Evolutionary conservation across 2,888 invertebrate species (phyloP), one percentile per base, ranked within the genome.

Genomic region (Philereme vetulata): DNA sequence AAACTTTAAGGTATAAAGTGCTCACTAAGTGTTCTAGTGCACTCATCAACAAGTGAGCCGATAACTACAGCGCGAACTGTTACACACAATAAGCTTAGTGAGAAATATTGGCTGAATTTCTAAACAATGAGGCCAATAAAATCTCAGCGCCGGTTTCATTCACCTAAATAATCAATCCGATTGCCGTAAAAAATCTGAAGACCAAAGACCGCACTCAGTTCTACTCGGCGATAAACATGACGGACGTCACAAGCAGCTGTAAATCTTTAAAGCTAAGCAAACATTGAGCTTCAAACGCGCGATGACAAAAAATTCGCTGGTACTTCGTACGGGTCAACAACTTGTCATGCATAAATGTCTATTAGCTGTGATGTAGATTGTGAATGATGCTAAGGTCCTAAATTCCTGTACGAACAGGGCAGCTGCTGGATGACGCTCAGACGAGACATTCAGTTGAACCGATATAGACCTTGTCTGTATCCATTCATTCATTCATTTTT

Each of bases 251-350:
- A n/a, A 43, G 3, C 10, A 43, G 43, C 6, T 43, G 43, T 43
- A 43, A n/a, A 4, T 43, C n/a, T n/a, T 43, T 8, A 4, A n/a
- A 43, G n/a, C 3, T 9, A 4, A 43, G 43, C 43, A 43, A n/a
- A 5, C n/a, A 43, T 10, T n/a, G n/a, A 3, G 5, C 10, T 43
- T n/a, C 43, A 6, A 9, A n/a, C 43, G 43, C n/a, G 43, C 43
- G 10, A 10, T 43, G 43, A 43, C 43, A 43, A 43, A 43, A n/a
- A n/a, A 43, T 10, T n/a, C n/a, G 43, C 8, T 43, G 43, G 43
- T n/a, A n/a, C 10, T 43, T 43, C 5, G 43, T 43, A n/a, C 9
- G 43, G 10, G 9, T 10, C 9, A 43, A 43, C n/a, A 9, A 43
- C 4, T n/a, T 43, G 43, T 43, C 21, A n/a, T 21, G 21, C 21